Evolutionary conservation across 2,797 vertebrate genomes (phyloP).

Genomic region (Artibeus jamaicensis): DNA sequence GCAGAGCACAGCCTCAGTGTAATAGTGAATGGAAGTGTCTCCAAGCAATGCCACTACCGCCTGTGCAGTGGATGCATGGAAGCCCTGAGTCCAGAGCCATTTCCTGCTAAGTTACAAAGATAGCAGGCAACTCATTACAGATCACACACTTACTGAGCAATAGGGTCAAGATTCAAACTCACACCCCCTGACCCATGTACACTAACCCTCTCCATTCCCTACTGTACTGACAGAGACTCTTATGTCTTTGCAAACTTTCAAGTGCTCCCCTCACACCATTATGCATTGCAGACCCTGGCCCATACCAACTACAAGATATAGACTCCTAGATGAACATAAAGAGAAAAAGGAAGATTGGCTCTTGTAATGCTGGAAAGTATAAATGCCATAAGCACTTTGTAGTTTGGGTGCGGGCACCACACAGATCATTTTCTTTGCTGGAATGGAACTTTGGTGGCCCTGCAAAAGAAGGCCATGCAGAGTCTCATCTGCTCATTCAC

Average conservation of each 20-base stretch:
- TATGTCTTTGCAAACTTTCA: not conserved
- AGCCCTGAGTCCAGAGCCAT: not conserved
- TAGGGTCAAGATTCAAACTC: not conserved
- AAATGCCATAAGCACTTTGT: not conserved
- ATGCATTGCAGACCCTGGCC: too few species aligned
- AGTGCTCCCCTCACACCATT: fast-evolving
- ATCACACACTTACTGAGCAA: fast-evolving
- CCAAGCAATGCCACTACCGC: not conserved
- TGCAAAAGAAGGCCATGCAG: not conserved
- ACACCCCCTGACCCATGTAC: not conserved
- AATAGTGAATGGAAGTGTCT: not conserved
- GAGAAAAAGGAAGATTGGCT: not conserved
- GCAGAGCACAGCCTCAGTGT: not conserved
- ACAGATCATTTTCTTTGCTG: too few species aligned
- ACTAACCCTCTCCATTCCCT: not conserved
- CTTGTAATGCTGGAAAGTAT: not conserved
- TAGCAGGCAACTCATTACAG: too few species aligned
- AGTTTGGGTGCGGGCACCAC: not conserved
- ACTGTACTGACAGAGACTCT: not conserved
- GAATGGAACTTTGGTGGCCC: not conserved
- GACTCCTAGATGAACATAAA: not conserved
- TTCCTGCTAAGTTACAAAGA: not conserved
- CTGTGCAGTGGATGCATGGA: fast-evolving
- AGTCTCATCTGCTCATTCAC: not conserved
- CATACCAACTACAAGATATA: not conserved